phyloP scores from a whole-genome alignment of 64 coral and sea anemone genomes.

The Platygyra sinensis region DNA sequence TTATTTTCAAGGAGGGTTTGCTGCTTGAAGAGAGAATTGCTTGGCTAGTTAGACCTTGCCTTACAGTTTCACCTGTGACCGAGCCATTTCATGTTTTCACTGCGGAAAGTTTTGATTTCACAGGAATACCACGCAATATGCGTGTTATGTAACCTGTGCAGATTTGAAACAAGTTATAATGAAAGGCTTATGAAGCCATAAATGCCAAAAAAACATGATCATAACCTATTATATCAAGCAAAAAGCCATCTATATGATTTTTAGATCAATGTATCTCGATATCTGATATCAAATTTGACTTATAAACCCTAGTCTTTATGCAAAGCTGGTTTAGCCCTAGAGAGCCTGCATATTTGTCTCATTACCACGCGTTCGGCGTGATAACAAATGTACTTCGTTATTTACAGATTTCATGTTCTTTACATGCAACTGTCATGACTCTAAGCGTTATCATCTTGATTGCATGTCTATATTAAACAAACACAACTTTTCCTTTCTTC shows the following conservation, averaged over 20 bases:
- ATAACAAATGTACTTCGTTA: neutral
- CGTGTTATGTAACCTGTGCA: neutral
- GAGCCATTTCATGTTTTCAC: neutral
- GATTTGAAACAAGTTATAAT: neutral
- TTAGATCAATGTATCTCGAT: neutral
- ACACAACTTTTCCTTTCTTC: neutral
- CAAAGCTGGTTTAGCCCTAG: neutral
- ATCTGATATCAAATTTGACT: constrained; percentile 13
- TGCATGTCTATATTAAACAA: neutral
- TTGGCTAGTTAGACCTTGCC: neutral
- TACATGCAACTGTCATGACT: neutral
- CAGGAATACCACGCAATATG: neutral
- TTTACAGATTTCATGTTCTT: constrained; percentile 15
- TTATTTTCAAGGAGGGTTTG: neutral
- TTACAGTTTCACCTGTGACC: neutral
- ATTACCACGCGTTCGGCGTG: neutral
- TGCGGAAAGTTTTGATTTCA: neutral
- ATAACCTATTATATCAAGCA: neutral
- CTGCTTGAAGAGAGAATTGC: neutral
- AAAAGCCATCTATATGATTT: neutral
- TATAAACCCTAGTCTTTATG: neutral
- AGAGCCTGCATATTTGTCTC: neutral
- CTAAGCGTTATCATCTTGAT: neutral
- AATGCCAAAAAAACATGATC: neutral
- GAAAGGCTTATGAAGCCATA: neutral